phyloP scores from a whole-genome alignment of 1,140 invertebrate species.

The Drosophila ficusphila region DNA sequence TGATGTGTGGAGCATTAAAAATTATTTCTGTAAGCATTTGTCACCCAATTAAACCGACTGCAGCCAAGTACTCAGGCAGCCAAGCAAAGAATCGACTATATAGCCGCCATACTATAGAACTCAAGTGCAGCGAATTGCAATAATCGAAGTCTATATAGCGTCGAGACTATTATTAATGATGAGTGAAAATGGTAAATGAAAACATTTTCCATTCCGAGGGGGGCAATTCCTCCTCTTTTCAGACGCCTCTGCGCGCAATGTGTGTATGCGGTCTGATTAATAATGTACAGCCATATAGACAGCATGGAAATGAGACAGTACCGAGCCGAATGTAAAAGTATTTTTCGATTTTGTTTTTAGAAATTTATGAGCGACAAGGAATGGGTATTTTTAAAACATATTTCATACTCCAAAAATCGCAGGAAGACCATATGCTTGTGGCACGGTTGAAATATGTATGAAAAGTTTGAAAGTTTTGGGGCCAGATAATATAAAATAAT shows the following conservation, averaged over 20 bases:
- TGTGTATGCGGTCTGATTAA: slow-evolving; percentile 48
- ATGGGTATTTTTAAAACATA: slow-evolving; percentile 73
- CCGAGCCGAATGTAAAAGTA: slow-evolving; percentile 52
- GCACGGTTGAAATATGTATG: not conserved
- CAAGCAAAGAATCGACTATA: slow-evolving; percentile 30
- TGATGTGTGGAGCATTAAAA: slow-evolving; percentile 74
- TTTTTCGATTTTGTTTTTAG: slow-evolving; percentile 54
- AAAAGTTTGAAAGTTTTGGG: not conserved
- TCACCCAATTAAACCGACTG: slow-evolving; percentile 79
- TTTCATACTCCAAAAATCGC: slow-evolving; percentile 64
- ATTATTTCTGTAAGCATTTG: slow-evolving; percentile 78
- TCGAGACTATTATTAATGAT: slow-evolving; percentile 81
- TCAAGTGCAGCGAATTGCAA: slow-evolving; percentile 63
- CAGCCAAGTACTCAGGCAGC: slow-evolving; percentile 39
- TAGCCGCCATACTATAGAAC: slow-evolving; percentile 20
- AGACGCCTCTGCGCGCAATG: slow-evolving; percentile 13
- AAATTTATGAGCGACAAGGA: slow-evolving; percentile 72
- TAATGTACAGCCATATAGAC: slow-evolving; percentile 36
- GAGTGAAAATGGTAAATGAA: slow-evolving; percentile 72
- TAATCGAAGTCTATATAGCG: slow-evolving; percentile 67
- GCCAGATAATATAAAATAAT: slow-evolving; percentile 5
- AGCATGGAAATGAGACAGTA: slow-evolving; percentile 55
- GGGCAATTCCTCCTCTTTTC: not conserved
- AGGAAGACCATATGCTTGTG: slow-evolving; percentile 20
- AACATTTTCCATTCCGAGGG: slow-evolving; percentile 37